Conservation (phyloP, 2,888 invertebrate species). For the Nomada goodeniana region DNA sequence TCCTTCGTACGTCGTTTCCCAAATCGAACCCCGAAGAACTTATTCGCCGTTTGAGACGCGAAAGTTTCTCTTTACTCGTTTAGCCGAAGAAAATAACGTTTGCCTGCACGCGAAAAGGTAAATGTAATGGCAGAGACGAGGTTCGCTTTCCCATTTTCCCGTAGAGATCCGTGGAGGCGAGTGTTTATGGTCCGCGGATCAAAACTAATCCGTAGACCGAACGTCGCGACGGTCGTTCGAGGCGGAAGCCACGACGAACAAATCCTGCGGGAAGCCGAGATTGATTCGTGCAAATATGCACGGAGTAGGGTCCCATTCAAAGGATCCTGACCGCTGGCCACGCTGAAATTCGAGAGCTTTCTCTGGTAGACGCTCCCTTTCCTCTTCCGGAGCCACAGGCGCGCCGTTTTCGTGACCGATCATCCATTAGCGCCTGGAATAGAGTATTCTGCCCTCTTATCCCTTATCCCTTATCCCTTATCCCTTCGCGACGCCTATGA, state of each 20-base stretch:
- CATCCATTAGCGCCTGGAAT: constrained; percentile 60
- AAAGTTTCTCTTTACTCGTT: neutral
- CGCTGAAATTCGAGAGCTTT: constrained; percentile 48
- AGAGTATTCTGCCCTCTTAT: constrained; percentile 31
- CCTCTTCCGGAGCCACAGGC: constrained; percentile 24
- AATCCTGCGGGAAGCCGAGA: constrained; percentile 39
- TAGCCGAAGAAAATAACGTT: neutral
- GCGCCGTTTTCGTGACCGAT: constrained; percentile 56
- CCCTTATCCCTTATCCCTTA: constrained; percentile 31
- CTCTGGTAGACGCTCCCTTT: constrained; percentile 7
- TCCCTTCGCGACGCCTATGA: constrained; percentile 25
- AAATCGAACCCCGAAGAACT: constrained; percentile 2
- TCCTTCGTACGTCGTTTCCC: neutral
- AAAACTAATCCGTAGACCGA: constrained; percentile 20
- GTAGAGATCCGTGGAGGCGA: neutral
- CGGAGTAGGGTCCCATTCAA: constrained; percentile 36
- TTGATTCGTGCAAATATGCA: constrained; percentile 53
- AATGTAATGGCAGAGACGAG: constrained; percentile 9
- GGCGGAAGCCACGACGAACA: constrained; percentile 25
- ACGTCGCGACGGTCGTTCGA: neutral
- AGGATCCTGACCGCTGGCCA: constrained; percentile 37
- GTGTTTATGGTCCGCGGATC: constrained; percentile 30
- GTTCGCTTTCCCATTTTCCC: no score
- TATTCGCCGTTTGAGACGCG: neutral
- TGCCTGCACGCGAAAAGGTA: neutral